Evolutionary conservation across 2,797 vertebrate genomes (phyloP).

Genomic region (Columba guinea): DNA sequence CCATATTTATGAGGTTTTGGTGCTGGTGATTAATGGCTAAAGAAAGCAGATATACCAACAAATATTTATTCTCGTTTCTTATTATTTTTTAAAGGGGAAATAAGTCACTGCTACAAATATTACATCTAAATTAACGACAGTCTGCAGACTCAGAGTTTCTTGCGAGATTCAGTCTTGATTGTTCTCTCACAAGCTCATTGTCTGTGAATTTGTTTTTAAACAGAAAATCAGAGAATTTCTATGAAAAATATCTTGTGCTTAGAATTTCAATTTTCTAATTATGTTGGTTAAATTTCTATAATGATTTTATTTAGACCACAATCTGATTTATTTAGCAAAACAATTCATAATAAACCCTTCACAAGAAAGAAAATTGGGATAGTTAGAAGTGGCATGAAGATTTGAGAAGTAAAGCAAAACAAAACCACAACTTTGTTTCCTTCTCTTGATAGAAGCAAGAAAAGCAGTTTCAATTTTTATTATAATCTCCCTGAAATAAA

Average conservation of each 20-base stretch:
- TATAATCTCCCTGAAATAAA: constrained; percentile 48
- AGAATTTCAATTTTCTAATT: neutral
- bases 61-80: neutral
- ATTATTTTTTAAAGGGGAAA: neutral
- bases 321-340: neutral
- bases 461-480: constrained; percentile 41
- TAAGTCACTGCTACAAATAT: neutral
- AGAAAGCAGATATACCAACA: neutral
- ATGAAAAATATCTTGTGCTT: neutral
- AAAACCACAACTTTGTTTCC: neutral
- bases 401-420: neutral
- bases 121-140: neutral
- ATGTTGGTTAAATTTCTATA: neutral
- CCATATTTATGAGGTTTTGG: constrained; percentile 32
- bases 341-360: neutral
- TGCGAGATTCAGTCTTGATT: neutral
- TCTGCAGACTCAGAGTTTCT: neutral
- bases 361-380: neutral
- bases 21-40: constrained; percentile 31
- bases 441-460: neutral
- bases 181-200: neutral
- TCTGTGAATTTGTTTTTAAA: neutral
- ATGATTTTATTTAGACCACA: neutral
- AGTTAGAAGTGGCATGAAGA: neutral
- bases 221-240: neutral